phyloP scores from a whole-genome alignment of 2,888 invertebrate species.

The Rhagophthalmus giganteus region DNA sequence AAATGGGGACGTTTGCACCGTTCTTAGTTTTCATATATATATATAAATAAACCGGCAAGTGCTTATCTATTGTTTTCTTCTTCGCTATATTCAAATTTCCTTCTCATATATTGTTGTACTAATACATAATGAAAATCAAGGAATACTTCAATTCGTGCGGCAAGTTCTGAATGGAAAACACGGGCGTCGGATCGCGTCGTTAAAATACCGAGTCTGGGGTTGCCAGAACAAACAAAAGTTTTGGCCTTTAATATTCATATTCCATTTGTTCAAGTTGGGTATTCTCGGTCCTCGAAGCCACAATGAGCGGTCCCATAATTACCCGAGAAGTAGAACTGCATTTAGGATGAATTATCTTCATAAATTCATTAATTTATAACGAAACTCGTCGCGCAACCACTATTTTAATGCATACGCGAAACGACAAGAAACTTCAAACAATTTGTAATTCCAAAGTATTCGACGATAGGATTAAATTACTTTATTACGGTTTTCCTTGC shows the following conservation, averaged over 20 bases:
- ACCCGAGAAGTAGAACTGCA: slow-evolving; percentile 21
- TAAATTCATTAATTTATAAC: slow-evolving; percentile 27
- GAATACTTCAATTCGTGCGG: neutral
- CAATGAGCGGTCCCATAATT: slow-evolving; percentile 23
- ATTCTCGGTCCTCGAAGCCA: slow-evolving; percentile 18
- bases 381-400: slow-evolving; percentile 13
- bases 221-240: slow-evolving; percentile 33
- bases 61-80: no score
- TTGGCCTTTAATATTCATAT: slow-evolving; percentile 41
- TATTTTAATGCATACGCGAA: slow-evolving; percentile 11
- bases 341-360: slow-evolving; percentile 22
- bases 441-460: slow-evolving; percentile 8
- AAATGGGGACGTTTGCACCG: no score
- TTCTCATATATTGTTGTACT: no score
- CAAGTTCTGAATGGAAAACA: neutral
- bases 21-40: no score
- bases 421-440: neutral
- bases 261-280: slow-evolving; percentile 39
- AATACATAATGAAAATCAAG: neutral
- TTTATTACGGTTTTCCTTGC: neutral
- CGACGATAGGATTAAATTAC: neutral
- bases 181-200: neutral
- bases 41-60: no score
- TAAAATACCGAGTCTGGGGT: neutral
- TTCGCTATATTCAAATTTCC: no score